Conservation (phyloP, 1,140 invertebrate species). For the Scaptomyza pallida region DNA sequence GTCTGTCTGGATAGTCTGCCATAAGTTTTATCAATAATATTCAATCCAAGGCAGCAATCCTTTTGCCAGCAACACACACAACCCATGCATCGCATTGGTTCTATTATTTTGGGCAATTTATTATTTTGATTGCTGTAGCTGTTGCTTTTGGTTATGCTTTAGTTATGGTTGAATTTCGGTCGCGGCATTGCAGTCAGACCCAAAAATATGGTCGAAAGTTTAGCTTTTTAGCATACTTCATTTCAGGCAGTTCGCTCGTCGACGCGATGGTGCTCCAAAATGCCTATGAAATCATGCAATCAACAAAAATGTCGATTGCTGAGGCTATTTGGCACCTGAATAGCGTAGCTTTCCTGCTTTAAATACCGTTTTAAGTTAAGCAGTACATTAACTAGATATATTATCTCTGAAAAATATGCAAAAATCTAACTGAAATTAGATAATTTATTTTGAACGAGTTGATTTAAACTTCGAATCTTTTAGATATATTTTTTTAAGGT, state of each 20-base stretch:
- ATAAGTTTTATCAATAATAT: conserved; percentile 83
- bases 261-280: conserved; percentile 23
- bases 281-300: neutral
- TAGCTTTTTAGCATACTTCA: conserved; percentile 60
- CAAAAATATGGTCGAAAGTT: conserved; percentile 49
- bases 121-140: conserved; percentile 33
- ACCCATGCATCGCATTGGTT: conserved; percentile 17
- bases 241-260: conserved; percentile 20
- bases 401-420: too few species aligned
- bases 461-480: too few species aligned
- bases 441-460: too few species aligned
- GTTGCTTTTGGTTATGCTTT: conserved; percentile 30
- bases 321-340: neutral
- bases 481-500: too few species aligned
- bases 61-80: conserved; percentile 14
- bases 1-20: conserved; percentile 15
- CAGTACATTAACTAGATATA: too few species aligned
- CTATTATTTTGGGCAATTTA: conserved; percentile 51
- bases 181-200: conserved; percentile 61
- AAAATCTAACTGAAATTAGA: too few species aligned
- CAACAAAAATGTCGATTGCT: neutral
- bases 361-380: too few species aligned
- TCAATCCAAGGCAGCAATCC: conserved; percentile 66
- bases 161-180: conserved; percentile 62
- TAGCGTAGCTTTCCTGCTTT: too few species aligned